These are phyloP conservation scores for Amblyraja radiata DNA, from an alignment of 2,797 vertebrate species.

Conservation along the genomic window DNA sequence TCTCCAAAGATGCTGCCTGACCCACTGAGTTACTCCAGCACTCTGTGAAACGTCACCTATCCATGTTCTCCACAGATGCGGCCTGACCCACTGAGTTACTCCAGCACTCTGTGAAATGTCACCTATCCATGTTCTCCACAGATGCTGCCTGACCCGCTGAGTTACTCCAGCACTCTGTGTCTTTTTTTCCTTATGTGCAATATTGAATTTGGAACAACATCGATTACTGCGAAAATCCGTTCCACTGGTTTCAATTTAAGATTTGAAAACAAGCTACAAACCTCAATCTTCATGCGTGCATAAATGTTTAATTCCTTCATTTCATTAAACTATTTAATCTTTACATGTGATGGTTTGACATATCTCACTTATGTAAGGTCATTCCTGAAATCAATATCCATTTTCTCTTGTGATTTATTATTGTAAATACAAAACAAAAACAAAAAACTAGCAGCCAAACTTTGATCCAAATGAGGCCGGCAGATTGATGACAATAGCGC, in stretches of 20 bases:
- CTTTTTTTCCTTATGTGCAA: not conserved
- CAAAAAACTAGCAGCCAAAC: too few species aligned
- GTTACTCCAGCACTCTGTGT: too few species aligned
- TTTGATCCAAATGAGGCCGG: not conserved
- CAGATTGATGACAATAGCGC: slow-evolving; percentile 12
- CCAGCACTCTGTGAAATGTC: too few species aligned
- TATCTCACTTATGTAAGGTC: not conserved
- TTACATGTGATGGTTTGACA: not conserved
- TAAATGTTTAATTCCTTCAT: not conserved
- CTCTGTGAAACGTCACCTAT: too few species aligned
- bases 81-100: too few species aligned
- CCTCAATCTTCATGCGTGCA: too few species aligned
- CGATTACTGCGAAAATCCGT: not conserved
- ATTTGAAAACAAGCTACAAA: not conserved
- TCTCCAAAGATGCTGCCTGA: too few species aligned
- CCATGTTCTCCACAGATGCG: too few species aligned
- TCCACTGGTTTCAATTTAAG: not conserved
- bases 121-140: too few species aligned
- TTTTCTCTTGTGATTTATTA: not conserved
- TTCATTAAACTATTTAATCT: not conserved
- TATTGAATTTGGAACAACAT: not conserved
- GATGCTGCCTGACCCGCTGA: too few species aligned
- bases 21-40: too few species aligned
- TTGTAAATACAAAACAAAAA: too few species aligned
- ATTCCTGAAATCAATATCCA: not conserved